A percentile compares a stretch with the other conserved stretches of the same genome.
Evolutionary conservation across 2,113 vertebrate genomes (phyloP).

Genomic region (Coptodon bakossiorum): DNA sequence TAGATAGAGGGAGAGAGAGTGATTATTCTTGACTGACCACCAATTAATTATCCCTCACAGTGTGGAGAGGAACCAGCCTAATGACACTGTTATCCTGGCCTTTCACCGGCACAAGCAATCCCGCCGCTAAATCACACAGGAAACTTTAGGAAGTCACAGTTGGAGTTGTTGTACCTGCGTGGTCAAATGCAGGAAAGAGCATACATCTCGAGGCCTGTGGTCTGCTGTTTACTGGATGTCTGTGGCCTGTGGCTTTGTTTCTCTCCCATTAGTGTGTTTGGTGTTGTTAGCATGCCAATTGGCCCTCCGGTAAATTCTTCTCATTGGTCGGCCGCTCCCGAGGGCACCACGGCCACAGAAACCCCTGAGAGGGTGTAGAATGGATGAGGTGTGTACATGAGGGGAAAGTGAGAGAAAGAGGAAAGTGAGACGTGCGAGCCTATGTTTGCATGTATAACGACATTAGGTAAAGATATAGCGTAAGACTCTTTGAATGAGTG

Average conservation of each 20-base stretch:
- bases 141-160: slow-evolving; percentile 37
- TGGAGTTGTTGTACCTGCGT: slow-evolving; percentile 55
- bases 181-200: slow-evolving; percentile 55
- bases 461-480: not conserved
- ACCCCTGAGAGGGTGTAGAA: slow-evolving; percentile 55
- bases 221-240: slow-evolving; percentile 72
- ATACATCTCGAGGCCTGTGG: slow-evolving; percentile 66
- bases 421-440: not conserved
- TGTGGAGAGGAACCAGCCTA: not conserved
- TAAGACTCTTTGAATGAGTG: not conserved
- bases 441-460: not conserved
- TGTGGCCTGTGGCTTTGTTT: slow-evolving; percentile 76
- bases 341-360: slow-evolving; percentile 63
- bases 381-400: slow-evolving; percentile 40
- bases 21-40: slow-evolving; percentile 15
- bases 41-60: slow-evolving; percentile 22
- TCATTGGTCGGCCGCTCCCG: slow-evolving; percentile 59
- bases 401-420: slow-evolving; percentile 14
- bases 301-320: slow-evolving; percentile 70
- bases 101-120: not conserved
- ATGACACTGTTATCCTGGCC: not conserved
- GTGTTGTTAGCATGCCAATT: slow-evolving; percentile 59
- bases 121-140: slow-evolving; percentile 1
- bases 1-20: slow-evolving; percentile 15
- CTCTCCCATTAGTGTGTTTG: slow-evolving; percentile 71